Evolutionary conservation across 2,113 vertebrate species (phyloP).

Genomic region (Pygoscelis antarcticus): DNA sequence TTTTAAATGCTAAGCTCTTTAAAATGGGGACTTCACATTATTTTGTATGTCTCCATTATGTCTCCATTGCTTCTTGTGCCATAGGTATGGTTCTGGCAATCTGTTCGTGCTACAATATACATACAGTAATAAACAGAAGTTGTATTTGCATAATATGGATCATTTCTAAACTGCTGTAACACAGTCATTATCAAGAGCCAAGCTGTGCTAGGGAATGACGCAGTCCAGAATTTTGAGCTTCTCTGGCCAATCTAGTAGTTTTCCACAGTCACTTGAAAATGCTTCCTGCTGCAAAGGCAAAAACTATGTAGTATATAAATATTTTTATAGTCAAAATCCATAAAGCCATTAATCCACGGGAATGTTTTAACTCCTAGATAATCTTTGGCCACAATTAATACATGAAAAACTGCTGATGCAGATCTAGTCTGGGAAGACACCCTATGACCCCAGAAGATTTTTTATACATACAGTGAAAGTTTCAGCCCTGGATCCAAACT

Average conservation of each 20-base stretch:
- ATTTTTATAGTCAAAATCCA: not conserved
- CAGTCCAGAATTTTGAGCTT: not conserved
- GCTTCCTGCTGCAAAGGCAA: not conserved
- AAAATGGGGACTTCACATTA: not conserved
- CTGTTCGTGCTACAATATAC: fast-evolving
- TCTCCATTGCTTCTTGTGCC: not conserved
- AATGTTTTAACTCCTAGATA: not conserved
- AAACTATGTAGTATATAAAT: not conserved
- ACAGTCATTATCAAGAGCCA: not conserved
- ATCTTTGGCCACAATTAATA: not conserved
- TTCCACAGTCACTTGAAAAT: not conserved
- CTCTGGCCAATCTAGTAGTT: not conserved
- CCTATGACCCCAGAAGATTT: not conserved
- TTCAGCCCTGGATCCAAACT: not conserved
- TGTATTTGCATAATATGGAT: not conserved
- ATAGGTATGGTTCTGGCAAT: not conserved
- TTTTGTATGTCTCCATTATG: not conserved
- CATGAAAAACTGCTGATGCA: not conserved
- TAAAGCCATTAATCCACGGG: not conserved
- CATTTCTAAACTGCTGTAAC: not conserved
- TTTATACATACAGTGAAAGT: not conserved
- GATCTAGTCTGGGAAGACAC: not conserved
- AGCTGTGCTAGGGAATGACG: not conserved
- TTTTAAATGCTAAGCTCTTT: not conserved
- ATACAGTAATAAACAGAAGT: not conserved